Evolutionary conservation across 2,888 invertebrate genomes (phyloP), one percentile per base, ranked within the genome.

Genomic region (Prosapia bicincta): DNA sequence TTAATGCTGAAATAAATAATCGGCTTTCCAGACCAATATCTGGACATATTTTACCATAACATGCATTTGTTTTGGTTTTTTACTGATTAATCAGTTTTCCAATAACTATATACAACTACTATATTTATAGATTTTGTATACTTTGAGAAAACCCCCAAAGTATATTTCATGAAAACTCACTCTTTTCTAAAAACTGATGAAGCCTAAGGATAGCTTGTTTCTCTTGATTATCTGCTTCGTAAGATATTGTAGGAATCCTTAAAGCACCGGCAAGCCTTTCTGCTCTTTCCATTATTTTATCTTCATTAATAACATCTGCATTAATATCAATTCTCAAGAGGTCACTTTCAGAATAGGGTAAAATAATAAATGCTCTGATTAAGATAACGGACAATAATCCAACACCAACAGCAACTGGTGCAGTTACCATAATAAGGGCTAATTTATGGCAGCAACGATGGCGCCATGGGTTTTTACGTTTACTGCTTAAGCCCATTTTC

Each of bases 181-280:
- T 76, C 72, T 76, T 76, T 24, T 69, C 77, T 25, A 83, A 73
- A 78, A 79, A 82, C 23, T 80, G 74, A 72, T 81, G 79, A 28
- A 82, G 79, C 73, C 79, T 77, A 13, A 79, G 66, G 10, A 83
- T 72, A 24, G 80, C 82, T 71, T 79, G 77, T 54, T 78, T 79
- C 38, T 82, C 81, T 74, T 82, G 82, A 25, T 79, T 75, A 54
- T 79, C 80, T 7, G 72, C 66, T 54, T 72, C 79, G 74, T 79
- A 81, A 7, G 82, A 82, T 13, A 83, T 79, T 9, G 83, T 82
- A 71, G 81, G 78, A 72, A 82, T 81, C 77, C 78, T 78, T 26
- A 83, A 68, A 23, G 82, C 82, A 66, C 81, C 79, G 25, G 81
- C 79, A 26, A 83, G 79, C 69, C 82, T 77, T 65, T 80, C 76